Evolutionary conservation across 37 sponge, comb jelly and placozoan species (phyloP).

Genomic region (Beroe forskalii): DNA sequence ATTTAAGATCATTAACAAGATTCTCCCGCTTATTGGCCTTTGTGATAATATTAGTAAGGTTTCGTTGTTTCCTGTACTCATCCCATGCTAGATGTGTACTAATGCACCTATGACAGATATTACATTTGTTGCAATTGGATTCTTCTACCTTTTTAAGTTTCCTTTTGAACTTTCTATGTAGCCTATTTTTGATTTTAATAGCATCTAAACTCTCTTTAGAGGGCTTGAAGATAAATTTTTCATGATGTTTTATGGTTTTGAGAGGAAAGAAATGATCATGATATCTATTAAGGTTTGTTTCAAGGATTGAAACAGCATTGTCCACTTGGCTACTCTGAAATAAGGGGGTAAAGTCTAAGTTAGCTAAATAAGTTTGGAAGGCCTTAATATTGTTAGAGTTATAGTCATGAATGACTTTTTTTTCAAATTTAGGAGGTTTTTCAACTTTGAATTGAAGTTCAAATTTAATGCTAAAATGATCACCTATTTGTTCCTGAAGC

Average conservation of each 20-base stretch:
- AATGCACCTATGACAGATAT: not conserved
- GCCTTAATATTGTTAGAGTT: not conserved
- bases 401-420: not conserved
- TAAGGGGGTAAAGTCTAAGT: not conserved
- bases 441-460: not conserved
- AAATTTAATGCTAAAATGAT: not conserved
- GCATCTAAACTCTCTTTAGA: not conserved
- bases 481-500: not conserved
- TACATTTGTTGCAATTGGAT: not conserved
- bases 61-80: not conserved
- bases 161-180: not conserved
- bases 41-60: not conserved
- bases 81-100: not conserved
- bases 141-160: not conserved
- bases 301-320: not conserved
- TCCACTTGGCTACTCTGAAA: not conserved
- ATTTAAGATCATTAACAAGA: not conserved
- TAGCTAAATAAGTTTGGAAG: not conserved
- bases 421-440: conserved; percentile 11
- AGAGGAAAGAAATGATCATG: not conserved
- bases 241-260: not conserved
- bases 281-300: not conserved
- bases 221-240: not conserved
- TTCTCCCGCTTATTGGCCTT: not conserved
- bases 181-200: not conserved